Base-by-base conservation (phyloP, 2,888 invertebrate genomes). In the Lasius fuliginosus region DNA sequence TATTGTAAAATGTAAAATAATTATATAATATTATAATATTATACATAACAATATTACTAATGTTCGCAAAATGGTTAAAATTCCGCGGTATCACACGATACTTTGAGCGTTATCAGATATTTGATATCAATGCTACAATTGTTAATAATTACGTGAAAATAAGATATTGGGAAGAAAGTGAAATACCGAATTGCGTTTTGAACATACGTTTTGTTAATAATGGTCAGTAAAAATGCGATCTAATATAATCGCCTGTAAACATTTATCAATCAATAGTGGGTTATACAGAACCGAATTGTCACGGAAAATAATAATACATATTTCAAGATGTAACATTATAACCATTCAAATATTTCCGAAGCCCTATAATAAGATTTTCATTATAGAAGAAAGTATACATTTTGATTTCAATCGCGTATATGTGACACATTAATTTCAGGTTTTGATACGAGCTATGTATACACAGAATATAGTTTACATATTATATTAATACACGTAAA, bases 361-460 rank as follows among this genome's bases (percentile, higher is more conserved):
- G 71, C 65, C 49, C 82, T 82, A 81, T 67, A 68, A 82, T 76
- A 83, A 82, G 42, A 69, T 62, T 33, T 74, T 53, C 65, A 62
- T 11, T 73, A 81, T 58, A 46, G 12, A 36, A 69, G 23, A 36
- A 83, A 74, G 49, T 76, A 85, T 76, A 76, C 64, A 83, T 83
- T 82, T 86, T 86, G n/a, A 89, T 85, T 89, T 87, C 33, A n/a
- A 67, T 83, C 8, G 23, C n/a, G 53, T 89, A 64, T 33, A 60
- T 53, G 67, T 86, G 64, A 69, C 58, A 42, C 58, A 42, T 73
- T 79, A 30, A 79, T 79, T 12, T 79, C 56, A 46, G 60, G 75
- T 83, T 87, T 89, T 89, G 86, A 83, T 87, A 87, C 82, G 65
- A 71, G 65, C 33, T 64, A 46, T 82, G 42, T 67, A 40, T 40